These are phyloP conservation scores for Atta colombica DNA, from an alignment of 1,140 invertebrate genomes.

Conservation along the genomic window DNA sequence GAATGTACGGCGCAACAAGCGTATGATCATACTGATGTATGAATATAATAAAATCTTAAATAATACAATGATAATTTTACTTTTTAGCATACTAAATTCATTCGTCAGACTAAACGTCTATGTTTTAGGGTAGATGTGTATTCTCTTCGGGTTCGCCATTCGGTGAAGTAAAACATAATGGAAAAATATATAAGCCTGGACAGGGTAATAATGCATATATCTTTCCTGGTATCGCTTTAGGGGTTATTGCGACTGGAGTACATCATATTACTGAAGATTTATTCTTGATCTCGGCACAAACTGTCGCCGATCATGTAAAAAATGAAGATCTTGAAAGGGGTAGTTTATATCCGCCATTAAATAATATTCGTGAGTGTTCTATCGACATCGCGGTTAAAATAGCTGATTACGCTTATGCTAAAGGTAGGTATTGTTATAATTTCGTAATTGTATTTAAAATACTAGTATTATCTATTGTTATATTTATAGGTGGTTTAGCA, in stretches of 20 bases:
- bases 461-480: neutral
- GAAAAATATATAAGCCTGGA: conserved; percentile 94
- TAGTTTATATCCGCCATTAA: conserved; percentile 93
- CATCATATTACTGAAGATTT: conserved; percentile 96
- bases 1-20: conserved; percentile 98
- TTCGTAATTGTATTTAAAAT: neutral
- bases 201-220: conserved; percentile 99
- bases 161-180: conserved; percentile 91
- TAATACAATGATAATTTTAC: neutral
- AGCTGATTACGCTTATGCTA: conserved; percentile 90
- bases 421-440: conserved; percentile 83
- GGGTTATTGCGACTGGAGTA: conserved; percentile 94
- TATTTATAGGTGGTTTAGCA: conserved; percentile 89
- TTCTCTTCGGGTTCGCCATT: conserved; percentile 98
- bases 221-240: conserved; percentile 97
- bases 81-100: neutral
- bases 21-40: conserved; percentile 94
- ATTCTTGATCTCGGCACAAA: conserved; percentile 96
- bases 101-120: neutral
- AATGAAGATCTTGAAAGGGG: conserved; percentile 90
- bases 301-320: conserved; percentile 90
- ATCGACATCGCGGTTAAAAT: conserved; percentile 91
- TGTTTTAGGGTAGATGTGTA: conserved; percentile 92
- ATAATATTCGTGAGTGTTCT: conserved; percentile 91
- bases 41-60: conserved; percentile 59